Base-by-base conservation (phyloP, 2,888 invertebrate species). In the Ypsolopha sequella region DNA sequence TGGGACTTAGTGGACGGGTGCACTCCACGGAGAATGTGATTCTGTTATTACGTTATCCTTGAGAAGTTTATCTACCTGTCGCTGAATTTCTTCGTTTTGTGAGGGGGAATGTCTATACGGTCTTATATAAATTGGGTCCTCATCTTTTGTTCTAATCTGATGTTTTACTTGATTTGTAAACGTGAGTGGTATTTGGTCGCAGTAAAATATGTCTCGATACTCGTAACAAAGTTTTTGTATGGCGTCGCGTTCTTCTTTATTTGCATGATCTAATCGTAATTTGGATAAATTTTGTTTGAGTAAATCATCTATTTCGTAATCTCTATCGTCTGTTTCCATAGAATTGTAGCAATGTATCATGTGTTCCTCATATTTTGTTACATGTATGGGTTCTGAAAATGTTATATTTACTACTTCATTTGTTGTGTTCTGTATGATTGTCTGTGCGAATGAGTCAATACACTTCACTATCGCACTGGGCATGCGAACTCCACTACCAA, bases 1-100 rank as follows among this genome's bases (percentile, higher is more conserved):
- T 0, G 69, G 67, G 0, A 75, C 72, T 36, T 73, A 54, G 58
- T 69, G 70, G 2, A 72, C 60, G 1, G 69, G 72, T 7, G 62
- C 60, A 44, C 60, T 66, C 65, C 67, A 74, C 0, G 70, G 75
- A 6, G 66, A 66, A 13, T 57, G 51, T 0, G 60, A 61, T 10
- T 62, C 62, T 51, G 57, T 52, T 9, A 75, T 70, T 6, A 73
- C 63, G 36, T 64, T 62, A 46, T 71, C 56, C 6, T 60, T 47
- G 55, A 69, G 52, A 51, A 70, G 13, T 54, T 64, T 59, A 7
- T 62, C 50, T 35, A 67, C 61, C 56, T 72, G 66, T 10, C 45
- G 59, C 34, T 62, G 54, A 14, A 70, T 62, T 60, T 68, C 69
- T 1, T 59, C 44, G 11, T 58, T 55, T 47, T 64, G 55, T 56